Evolutionary conservation across 2,888 invertebrate species (phyloP).

Genomic region (Deilephila porcellus): DNA sequence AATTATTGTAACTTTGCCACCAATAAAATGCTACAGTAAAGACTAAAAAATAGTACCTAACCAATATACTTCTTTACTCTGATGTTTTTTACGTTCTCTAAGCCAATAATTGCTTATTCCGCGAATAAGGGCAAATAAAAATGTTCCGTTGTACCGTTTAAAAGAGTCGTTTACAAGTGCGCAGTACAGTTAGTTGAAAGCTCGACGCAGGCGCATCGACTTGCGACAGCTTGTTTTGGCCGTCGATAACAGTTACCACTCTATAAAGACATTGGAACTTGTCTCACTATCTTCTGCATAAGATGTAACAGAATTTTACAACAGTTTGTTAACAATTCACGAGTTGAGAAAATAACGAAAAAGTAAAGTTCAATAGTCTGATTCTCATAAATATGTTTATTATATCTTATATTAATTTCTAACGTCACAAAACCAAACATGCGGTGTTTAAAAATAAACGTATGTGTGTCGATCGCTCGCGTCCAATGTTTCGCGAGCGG

Average conservation of each 20-base stretch:
- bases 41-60: too few species aligned
- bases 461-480: background rate
- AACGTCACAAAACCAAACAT: too few species aligned
- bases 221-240: conserved; percentile 17
- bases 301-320: background rate
- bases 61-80: background rate
- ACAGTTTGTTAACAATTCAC: background rate
- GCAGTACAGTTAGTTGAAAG: conserved; percentile 64
- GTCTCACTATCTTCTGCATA: background rate
- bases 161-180: conserved; percentile 50
- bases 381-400: too few species aligned
- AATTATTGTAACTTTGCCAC: too few species aligned
- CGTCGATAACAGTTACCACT: conserved; percentile 1
- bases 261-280: background rate
- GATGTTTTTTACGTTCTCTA: background rate
- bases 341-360: background rate
- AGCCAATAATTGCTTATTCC: conserved; percentile 28
- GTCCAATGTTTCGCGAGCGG: conserved; percentile 26
- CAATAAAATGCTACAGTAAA: too few species aligned
- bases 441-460: background rate
- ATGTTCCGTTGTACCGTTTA: conserved; percentile 53
- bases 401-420: too few species aligned
- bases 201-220: conserved; percentile 49
- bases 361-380: background rate
- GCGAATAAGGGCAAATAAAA: conserved; percentile 56